Percentiles rank a stretch among this genome's conserved stretches.
Conservation (phyloP, 1,140 invertebrate species). For the Coptotermes formosanus region DNA sequence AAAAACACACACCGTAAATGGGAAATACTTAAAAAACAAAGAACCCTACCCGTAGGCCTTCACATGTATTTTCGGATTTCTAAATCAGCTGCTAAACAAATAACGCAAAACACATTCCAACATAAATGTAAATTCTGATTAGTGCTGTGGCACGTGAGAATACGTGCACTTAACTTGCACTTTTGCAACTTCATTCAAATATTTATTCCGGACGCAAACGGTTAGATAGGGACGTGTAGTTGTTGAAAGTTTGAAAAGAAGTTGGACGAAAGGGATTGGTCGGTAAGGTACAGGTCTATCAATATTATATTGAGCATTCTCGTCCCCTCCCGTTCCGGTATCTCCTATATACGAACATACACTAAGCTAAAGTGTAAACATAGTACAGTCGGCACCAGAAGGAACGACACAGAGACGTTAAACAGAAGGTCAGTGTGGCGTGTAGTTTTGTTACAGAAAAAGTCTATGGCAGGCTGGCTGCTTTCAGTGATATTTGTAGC, state of each 20-base stretch:
- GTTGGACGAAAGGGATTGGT: not conserved
- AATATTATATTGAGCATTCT: not conserved
- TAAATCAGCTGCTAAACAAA: too few species aligned
- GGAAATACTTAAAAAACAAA: too few species aligned
- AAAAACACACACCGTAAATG: too few species aligned
- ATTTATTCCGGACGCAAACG: not conserved
- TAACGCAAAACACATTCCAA: too few species aligned
- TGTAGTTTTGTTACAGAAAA: too few species aligned
- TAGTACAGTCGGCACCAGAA: not conserved
- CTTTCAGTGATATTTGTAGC: too few species aligned
- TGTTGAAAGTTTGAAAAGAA: conserved; percentile 3
- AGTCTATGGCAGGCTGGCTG: too few species aligned
- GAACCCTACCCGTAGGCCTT: too few species aligned
- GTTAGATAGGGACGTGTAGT: not conserved
- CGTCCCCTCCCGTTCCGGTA: not conserved
- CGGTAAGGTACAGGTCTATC: conserved; percentile 6
- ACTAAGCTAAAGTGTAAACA: not conserved
- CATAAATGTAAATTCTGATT: too few species aligned
- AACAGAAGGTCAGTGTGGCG: too few species aligned
- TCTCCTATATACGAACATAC: not conserved
- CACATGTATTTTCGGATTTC: too few species aligned
- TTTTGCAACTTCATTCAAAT: not conserved
- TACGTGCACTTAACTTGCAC: not conserved
- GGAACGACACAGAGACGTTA: not conserved
- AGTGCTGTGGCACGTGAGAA: too few species aligned